phyloP scores from a whole-genome alignment of 2,888 invertebrate genomes.

The Sclerodermus sp. region DNA sequence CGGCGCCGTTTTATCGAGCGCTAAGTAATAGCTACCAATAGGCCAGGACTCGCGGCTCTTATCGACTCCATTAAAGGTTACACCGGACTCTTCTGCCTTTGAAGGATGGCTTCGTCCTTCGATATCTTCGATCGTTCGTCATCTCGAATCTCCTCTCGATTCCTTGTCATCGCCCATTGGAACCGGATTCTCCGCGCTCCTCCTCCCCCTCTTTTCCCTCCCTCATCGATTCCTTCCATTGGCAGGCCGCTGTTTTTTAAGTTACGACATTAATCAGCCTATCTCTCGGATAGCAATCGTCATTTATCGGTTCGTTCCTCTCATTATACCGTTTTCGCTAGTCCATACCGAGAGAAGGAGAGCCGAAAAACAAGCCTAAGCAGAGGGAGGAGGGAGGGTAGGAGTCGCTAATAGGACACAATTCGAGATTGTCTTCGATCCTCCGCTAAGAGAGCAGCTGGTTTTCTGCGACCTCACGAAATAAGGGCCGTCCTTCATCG shows the following conservation, averaged over 20 bases:
- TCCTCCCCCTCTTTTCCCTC: background rate
- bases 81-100: constrained; percentile 31
- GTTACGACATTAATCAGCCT: too few species aligned
- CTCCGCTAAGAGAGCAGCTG: too few species aligned
- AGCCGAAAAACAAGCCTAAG: too few species aligned
- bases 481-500: constrained; percentile 17
- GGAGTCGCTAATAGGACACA: too few species aligned
- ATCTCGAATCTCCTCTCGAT: constrained; percentile 14
- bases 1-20: constrained; percentile 37
- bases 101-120: constrained; percentile 25
- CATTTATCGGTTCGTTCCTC: too few species aligned
- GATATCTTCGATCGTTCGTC: constrained; percentile 32
- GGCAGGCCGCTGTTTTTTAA: background rate
- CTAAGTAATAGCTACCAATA: constrained; percentile 51
- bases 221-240: background rate
- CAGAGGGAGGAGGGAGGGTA: too few species aligned
- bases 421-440: too few species aligned
- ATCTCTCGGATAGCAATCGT: too few species aligned
- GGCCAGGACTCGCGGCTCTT: constrained; percentile 30
- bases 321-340: too few species aligned
- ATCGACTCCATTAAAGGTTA: constrained; percentile 45
- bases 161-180: constrained; percentile 5
- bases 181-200: constrained; percentile 6
- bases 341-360: background rate
- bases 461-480: too few species aligned